These are phyloP conservation scores for Caenorhabditis macrosperma DNA, from an alignment of 2,888 invertebrate species.

Conservation along the genomic window DNA sequence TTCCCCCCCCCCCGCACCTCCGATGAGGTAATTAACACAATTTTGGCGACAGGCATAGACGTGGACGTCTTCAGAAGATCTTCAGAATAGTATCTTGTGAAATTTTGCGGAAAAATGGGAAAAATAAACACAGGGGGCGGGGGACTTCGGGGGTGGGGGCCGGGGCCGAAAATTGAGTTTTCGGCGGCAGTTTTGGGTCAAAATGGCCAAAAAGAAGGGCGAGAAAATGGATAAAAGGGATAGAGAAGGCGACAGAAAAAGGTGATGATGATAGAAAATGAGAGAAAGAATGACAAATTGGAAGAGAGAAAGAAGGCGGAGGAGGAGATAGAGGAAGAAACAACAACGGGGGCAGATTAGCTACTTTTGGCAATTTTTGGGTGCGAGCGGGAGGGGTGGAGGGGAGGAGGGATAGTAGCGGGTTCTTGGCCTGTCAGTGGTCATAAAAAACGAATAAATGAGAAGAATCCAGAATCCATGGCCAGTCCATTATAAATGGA, in stretches of 20 bases:
- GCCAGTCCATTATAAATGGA: too few species aligned
- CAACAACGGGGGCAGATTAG: conserved; percentile 10
- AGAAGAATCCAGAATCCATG: too few species aligned
- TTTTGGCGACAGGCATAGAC: conserved; percentile 45
- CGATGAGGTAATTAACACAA: conserved; percentile 56
- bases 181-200: conserved; percentile 35
- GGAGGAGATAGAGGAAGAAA: background rate
- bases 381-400: background rate
- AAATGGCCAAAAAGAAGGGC: background rate
- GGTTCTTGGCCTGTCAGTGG: too few species aligned
- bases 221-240: background rate
- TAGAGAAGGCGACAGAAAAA: conserved; percentile 1
- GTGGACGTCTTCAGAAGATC: background rate
- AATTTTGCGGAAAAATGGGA: background rate
- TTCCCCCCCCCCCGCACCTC: background rate
- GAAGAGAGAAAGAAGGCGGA: background rate
- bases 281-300: conserved; percentile 6
- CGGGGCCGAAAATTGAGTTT: conserved; percentile 43
- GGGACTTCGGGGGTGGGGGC: background rate
- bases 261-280: background rate
- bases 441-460: too few species aligned
- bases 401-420: background rate
- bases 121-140: background rate
- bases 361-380: background rate
- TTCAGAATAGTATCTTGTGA: background rate